Evolutionary conservation across 1,140 invertebrate species (phyloP), one percentile per base, ranked within the genome.

Genomic region (Batillaria attramentaria): DNA sequence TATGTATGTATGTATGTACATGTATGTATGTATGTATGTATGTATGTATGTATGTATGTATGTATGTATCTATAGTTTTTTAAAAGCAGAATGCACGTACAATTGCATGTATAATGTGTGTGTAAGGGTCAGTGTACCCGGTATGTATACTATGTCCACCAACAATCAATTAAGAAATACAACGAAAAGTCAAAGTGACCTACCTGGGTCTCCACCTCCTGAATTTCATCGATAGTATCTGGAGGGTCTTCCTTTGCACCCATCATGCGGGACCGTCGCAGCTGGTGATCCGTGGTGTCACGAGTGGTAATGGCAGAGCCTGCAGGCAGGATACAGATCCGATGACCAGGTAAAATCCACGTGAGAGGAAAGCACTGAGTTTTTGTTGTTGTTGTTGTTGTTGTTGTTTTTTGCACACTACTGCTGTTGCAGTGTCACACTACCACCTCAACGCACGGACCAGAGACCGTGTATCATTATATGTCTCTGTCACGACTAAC

Each of bases 121-220:
- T 50, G 46, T 50, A 50, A 50, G 24, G 13, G 46, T 24, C 13
- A 13, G 24, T 50, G 10, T 50, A 13, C 24, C 13, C 13, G 46
- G 46, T n/a, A n/a, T n/a, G n/a, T n/a, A n/a, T n/a, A n/a, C 33
- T 16, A 66, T 66, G 24, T 13, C 13, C 33, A 13, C 33, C 33
- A 28, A 10, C 62, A 28, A 66, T 10, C 33, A 13, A 66, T 66
- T 66, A 10, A 10, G 13, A 28, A 28, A 28, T 18, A 31, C 31
- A 35, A 66, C 13, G 31, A 35, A 66, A 28, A 28, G 39, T 18
- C 8, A 60, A 31, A 62, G 5, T 62, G 20, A 72, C 82, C 75
- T 72, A 83, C 79, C 82, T 81, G 77, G 46, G 46, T 57, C 46
- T 83, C 82, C 77, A 83, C 72, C 42, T 79, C 79, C 18, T 76